Evolutionary conservation across 2,113 vertebrate genomes (phyloP), one percentile per base, ranked within the genome.

Genomic region (Toxostoma redivivum): DNA sequence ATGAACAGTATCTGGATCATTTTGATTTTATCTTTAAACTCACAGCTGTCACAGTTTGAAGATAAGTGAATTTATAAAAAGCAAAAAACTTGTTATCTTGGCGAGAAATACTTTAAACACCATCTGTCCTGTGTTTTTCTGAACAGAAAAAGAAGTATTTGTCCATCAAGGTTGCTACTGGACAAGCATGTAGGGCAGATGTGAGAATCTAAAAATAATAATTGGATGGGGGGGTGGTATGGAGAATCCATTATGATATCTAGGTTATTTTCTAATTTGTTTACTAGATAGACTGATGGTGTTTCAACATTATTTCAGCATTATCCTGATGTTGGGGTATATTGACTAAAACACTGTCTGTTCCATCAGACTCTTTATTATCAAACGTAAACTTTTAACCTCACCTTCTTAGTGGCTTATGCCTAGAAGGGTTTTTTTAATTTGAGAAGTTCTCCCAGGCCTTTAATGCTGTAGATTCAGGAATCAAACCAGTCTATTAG

Each of bases 81-180:
- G 82, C 11, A 0, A 64, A 86, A 95, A 94, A 96, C 71, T 92
- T 96, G 94, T 94, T 96, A 89, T 91, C 67, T 94, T 14, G 0
- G 76, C 92, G 77, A 95, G 91, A 92, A 88, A 70, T 80, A 88
- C 71, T 96, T 95, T 92, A 79, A 88, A 72, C 60, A 86, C 92
- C 94, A 95, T 96, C 95, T 96, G 94, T 94, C 74, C 92, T 81
- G n/a, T 89, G 81, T 95, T 96, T 96, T 97, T 88, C 58, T 81
- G 82, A 94, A 84, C 22, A 35, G 35, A 18, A 38, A 60, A 69
- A 78, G 44, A 67, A 18, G 27, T 76, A 31, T 92, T 91, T 88
- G 83, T 91, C 91, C 90, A 62, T 77, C 79, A 77, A 77, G 92
- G 79, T 94, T 94, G 87, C 47, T 92, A 28, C 81, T 86, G 81